Evolutionary conservation across 1,140 invertebrate species (phyloP).

Genomic region (Philopotamus ludificatus): DNA sequence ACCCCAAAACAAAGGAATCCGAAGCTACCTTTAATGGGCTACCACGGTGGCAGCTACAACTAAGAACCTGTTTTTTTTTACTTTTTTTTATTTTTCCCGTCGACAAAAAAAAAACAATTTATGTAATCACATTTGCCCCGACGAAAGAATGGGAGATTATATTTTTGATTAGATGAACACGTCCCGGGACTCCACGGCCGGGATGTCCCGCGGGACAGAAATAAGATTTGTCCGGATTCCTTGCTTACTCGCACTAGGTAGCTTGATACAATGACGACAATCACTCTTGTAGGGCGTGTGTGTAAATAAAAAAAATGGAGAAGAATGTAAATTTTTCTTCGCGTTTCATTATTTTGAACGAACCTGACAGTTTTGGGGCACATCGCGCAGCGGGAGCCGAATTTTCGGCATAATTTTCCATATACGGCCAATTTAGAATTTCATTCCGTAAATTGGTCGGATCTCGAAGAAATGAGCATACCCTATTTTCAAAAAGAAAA

Average conservation of each 20-base stretch:
- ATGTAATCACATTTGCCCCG: slow-evolving; percentile 40
- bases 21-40: background rate
- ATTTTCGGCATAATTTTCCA: too few species aligned
- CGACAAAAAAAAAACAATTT: slow-evolving; percentile 36
- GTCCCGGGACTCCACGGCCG: slow-evolving; percentile 26
- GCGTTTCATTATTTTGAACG: too few species aligned
- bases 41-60: background rate
- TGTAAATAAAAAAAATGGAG: too few species aligned
- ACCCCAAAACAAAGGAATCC: background rate
- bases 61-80: background rate
- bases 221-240: slow-evolving; percentile 36
- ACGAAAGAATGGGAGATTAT: slow-evolving; percentile 41
- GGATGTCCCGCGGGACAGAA: slow-evolving; percentile 10
- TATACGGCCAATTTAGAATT: too few species aligned
- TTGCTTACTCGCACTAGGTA: slow-evolving; percentile 32
- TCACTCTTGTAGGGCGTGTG: too few species aligned
- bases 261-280: slow-evolving; percentile 15
- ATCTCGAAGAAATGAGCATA: too few species aligned
- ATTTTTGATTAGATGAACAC: slow-evolving; percentile 42
- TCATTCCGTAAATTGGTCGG: too few species aligned
- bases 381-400: too few species aligned
- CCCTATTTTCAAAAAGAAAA: too few species aligned
- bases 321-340: too few species aligned
- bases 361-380: too few species aligned
- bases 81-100: slow-evolving; percentile 26